phyloP scores from a whole-genome alignment of 37 sponge, comb jelly and placozoan species.

The Bolinopsis microptera region DNA sequence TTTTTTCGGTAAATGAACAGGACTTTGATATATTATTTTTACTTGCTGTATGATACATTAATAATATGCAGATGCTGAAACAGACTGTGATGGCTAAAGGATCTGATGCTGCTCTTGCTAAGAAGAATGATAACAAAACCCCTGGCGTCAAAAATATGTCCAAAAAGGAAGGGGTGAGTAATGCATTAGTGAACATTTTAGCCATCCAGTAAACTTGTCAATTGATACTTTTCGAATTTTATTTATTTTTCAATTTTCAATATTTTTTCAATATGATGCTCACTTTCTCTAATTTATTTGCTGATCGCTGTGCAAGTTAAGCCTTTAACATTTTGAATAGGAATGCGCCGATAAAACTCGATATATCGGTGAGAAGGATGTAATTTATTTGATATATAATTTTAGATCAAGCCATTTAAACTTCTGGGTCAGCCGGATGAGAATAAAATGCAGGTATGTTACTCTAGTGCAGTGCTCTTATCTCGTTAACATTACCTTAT shows the following conservation, averaged over 20 bases:
- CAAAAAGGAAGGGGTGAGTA: slow-evolving; percentile 49
- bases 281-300: too few species aligned
- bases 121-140: slow-evolving; percentile 29
- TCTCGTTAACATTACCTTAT: background rate
- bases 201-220: background rate
- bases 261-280: too few species aligned
- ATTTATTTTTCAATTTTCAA: too few species aligned
- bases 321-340: too few species aligned
- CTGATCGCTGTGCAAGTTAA: too few species aligned
- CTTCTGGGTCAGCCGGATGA: slow-evolving; percentile 42
- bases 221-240: too few species aligned
- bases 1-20: too few species aligned
- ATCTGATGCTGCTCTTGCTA: background rate
- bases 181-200: background rate
- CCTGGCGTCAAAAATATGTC: slow-evolving; percentile 9
- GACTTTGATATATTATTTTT: too few species aligned
- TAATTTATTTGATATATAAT: too few species aligned
- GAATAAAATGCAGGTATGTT: slow-evolving; percentile 47
- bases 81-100: background rate
- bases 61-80: background rate
- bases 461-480: background rate
- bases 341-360: too few species aligned
- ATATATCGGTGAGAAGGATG: too few species aligned
- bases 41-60: too few species aligned
- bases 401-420: slow-evolving; percentile 59